Base-by-base conservation (phyloP, 2,888 invertebrate genomes). In the Parnassius orleans region DNA sequence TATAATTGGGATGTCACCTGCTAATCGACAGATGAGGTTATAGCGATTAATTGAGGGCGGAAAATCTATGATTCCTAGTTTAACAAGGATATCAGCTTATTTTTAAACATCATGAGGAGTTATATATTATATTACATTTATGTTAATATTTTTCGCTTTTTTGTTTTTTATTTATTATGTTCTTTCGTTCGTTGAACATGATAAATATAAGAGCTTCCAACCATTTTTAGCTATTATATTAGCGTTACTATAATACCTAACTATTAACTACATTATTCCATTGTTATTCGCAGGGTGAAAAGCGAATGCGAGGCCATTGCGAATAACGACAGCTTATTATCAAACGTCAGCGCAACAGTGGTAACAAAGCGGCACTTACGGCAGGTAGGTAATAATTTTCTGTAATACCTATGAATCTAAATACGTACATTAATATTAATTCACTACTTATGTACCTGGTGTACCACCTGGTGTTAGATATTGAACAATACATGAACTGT, bases 271-370 rank as follows among this genome's bases (percentile, higher is more conserved):
- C 41, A 54, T 53, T 54, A 19, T 63, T 54, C 74, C 65, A 74
- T 78, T 77, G 67, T 79, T 72, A 73, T 80, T 81, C 73, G 70
- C 89, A 90, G 90, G 78, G 84, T 83, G 79, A 81, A 86, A 81
- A 85, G 86, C 79, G 87, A 90, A 79, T 90, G 90, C 82, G 79
- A 84, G 81, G 90, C 90, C 77, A 88, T 90, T 65, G 83, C 76
- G 60, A 83, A 86, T 56, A 83, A 87, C 68, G 88, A 87, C 77
- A 83, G 76, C 66, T 71, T 75, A 53, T 74, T 86, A 65, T 79
- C 82, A 68, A 87, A 89, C 76, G 72, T 72, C 62, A 78, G 71
- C 59, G 69, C 71, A 53, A 76, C 79, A 41, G 68, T 78, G 66
- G 70, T 83, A 72, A 79, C 76, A 64, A 86, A 77, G 72, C 79